Percentiles rank a stretch among this genome's conserved stretches.
Evolutionary conservation across 2,113 vertebrate genomes (phyloP).

Genomic region (Chaetodon auriga): DNA sequence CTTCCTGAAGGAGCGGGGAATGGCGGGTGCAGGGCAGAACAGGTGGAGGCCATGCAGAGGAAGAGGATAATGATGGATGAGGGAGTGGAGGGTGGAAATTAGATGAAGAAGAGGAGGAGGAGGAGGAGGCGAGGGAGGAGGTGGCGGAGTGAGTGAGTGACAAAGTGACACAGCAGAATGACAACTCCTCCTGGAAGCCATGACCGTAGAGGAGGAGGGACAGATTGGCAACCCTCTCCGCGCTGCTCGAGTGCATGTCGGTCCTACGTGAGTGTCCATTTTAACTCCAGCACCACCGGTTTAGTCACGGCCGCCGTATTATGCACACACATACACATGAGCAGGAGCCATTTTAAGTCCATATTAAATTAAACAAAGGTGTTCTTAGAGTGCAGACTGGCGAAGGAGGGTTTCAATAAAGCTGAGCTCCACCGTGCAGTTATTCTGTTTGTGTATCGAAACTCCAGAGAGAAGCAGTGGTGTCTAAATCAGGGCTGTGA

Average conservation of each 20-base stretch:
- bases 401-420: slow-evolving; percentile 36
- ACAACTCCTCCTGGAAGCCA: slow-evolving; percentile 75
- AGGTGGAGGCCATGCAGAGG: slow-evolving; percentile 74
- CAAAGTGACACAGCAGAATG: slow-evolving; percentile 72
- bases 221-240: slow-evolving; percentile 39
- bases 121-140: slow-evolving; percentile 17
- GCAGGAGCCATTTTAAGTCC: slow-evolving; percentile 18
- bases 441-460: slow-evolving; percentile 37
- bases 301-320: slow-evolving; percentile 13
- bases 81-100: slow-evolving; percentile 54
- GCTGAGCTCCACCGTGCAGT: slow-evolving; percentile 24
- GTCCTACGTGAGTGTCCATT: slow-evolving; percentile 15
- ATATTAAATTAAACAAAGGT: slow-evolving; percentile 34
- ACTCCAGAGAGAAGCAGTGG: slow-evolving; percentile 48
- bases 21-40: slow-evolving; percentile 43
- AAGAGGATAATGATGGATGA: slow-evolving; percentile 63
- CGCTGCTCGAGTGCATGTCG: slow-evolving; percentile 8
- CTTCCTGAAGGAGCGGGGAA: slow-evolving; percentile 21
- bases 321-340: background rate
- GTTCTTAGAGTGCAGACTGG: slow-evolving; percentile 36
- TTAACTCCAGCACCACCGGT: slow-evolving; percentile 7
- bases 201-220: slow-evolving; percentile 56
- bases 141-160: slow-evolving; percentile 65
- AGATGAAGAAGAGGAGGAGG: slow-evolving; percentile 52
- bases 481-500: slow-evolving; percentile 68